Conservation (phyloP, 2,888 invertebrate species). For the Horisme vitalbata region DNA sequence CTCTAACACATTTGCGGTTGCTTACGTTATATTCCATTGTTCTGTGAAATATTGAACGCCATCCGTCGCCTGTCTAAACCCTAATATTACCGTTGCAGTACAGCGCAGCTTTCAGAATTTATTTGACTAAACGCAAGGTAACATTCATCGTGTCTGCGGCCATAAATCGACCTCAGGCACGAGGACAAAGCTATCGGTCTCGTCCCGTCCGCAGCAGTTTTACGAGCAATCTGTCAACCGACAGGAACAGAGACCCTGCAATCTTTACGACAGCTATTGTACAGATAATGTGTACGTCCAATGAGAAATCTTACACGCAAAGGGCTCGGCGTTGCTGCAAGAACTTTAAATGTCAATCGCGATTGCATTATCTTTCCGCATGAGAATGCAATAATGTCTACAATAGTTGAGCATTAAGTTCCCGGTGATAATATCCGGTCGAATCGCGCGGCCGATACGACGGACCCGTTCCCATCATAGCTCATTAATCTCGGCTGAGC, state of each 20-base stretch:
- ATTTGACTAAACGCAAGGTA: slow-evolving; percentile 51
- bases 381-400: slow-evolving; percentile 52
- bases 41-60: slow-evolving; percentile 23
- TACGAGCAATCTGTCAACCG: slow-evolving; percentile 67
- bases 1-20: slow-evolving; percentile 28
- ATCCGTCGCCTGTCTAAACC: slow-evolving; percentile 20
- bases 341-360: slow-evolving; percentile 46
- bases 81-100: slow-evolving; percentile 36
- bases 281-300: slow-evolving; percentile 31
- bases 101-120: slow-evolving; percentile 39
- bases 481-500: slow-evolving; percentile 31
- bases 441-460: slow-evolving; percentile 45
- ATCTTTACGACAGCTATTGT: slow-evolving; percentile 68
- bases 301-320: slow-evolving; percentile 11
- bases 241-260: slow-evolving; percentile 64
- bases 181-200: slow-evolving; percentile 48
- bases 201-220: slow-evolving; percentile 45
- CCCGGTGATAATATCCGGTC: slow-evolving; percentile 45
- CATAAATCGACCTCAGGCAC: slow-evolving; percentile 51
- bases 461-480: slow-evolving; percentile 48
- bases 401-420: slow-evolving; percentile 37
- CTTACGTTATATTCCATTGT: slow-evolving; percentile 30
- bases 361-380: slow-evolving; percentile 38
- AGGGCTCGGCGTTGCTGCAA: slow-evolving; percentile 47
- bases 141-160: slow-evolving; percentile 48